phyloP scores from a whole-genome alignment of 30 jellyfish, hydroid and myxozoan species.

The Hydractinia echinata region DNA sequence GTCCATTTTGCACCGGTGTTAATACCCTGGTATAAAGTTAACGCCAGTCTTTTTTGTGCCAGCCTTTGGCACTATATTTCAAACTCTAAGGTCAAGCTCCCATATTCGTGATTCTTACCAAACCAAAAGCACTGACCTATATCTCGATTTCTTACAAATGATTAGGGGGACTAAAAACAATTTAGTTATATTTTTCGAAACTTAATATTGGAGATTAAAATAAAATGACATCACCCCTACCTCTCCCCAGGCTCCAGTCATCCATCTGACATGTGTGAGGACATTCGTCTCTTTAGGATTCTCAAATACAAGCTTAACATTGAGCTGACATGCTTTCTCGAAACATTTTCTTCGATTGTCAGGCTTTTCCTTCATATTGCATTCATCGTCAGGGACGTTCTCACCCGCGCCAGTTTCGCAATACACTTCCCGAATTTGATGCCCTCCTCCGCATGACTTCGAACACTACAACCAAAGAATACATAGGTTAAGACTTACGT shows the following conservation, averaged over 20 bases:
- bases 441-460: constrained; percentile 78
- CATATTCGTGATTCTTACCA: too few relatives aligned
- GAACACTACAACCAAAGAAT: constrained; percentile 53
- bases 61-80: too few relatives aligned
- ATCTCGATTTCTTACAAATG: too few relatives aligned
- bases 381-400: constrained; percentile 56
- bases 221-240: constrained; percentile 23
- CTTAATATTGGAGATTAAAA: too few relatives aligned
- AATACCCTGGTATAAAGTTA: too few relatives aligned
- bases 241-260: constrained; percentile 94
- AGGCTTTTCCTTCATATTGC: constrained; percentile 62
- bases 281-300: constrained; percentile 30
- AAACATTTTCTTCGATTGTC: constrained; percentile 66
- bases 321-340: constrained; percentile 70
- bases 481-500: too few relatives aligned
- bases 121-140: too few relatives aligned
- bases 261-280: constrained; percentile 56
- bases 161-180: too few relatives aligned
- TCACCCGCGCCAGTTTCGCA: constrained; percentile 77
- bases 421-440: constrained; percentile 64
- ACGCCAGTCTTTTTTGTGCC: too few relatives aligned
- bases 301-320: constrained; percentile 54
- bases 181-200: too few relatives aligned
- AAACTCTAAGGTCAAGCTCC: too few relatives aligned
- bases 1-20: too few relatives aligned